Conservation (phyloP, 2,113 vertebrate genomes). For the Megaceryle torquata region DNA sequence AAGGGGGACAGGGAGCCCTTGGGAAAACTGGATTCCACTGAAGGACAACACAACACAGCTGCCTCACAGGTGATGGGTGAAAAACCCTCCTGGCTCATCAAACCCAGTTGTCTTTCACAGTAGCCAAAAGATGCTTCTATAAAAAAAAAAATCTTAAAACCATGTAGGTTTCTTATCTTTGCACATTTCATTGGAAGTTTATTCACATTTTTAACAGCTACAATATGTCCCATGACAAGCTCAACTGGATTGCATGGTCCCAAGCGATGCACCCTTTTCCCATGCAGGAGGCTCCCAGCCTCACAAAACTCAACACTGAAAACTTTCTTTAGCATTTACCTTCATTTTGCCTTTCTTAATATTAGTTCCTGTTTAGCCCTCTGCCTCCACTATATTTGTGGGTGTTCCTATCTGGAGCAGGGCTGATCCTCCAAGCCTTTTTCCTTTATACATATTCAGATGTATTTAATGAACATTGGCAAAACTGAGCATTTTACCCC, state of each 20-base stretch:
- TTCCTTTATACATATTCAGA: background rate
- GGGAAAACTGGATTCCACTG: fast-evolving
- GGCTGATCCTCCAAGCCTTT: background rate
- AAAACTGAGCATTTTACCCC: background rate
- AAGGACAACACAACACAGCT: background rate
- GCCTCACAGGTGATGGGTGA: background rate
- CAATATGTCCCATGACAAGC: background rate
- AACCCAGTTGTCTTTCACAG: background rate
- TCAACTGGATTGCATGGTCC: background rate
- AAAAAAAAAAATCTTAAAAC: background rate
- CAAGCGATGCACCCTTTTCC: background rate
- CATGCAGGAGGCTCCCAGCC: background rate
- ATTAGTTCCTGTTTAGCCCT: background rate
- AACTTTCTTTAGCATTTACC: background rate
- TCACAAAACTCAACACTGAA: background rate
- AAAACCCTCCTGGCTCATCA: background rate
- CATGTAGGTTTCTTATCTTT: background rate
- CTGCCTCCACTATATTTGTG: background rate
- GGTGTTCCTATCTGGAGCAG: background rate
- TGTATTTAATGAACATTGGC: background rate
- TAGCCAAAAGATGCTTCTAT: background rate
- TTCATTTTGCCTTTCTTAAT: background rate
- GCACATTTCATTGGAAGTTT: background rate
- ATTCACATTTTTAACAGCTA: background rate
- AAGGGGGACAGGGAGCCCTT: background rate